phyloP scores from a whole-genome alignment of 2,113 vertebrate genomes.

The Cinclus mexicanus region DNA sequence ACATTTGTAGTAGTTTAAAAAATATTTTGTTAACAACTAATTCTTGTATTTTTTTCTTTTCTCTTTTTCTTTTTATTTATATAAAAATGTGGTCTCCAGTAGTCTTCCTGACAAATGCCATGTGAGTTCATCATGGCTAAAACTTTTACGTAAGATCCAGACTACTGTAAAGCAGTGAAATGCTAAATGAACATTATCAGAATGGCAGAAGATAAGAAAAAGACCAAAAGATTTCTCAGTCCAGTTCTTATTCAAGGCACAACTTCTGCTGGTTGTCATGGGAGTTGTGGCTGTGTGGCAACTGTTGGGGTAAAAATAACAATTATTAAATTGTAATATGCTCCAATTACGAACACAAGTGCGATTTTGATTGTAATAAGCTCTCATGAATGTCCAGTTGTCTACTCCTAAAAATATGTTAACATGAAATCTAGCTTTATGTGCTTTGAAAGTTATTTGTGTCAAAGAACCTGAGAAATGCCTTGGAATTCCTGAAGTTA shows the following conservation, averaged over 20 bases:
- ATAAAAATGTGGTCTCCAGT: not conserved
- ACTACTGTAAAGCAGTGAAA: not conserved
- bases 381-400: not conserved
- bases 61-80: accelerated
- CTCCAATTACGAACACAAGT: not conserved
- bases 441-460: not conserved
- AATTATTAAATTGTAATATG: not conserved
- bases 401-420: not conserved
- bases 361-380: not conserved
- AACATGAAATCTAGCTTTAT: not conserved
- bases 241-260: not conserved
- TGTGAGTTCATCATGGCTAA: not conserved
- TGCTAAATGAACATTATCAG: not conserved
- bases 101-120: not conserved
- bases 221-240: not conserved
- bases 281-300: not conserved
- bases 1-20: not conserved
- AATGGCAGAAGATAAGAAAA: not conserved
- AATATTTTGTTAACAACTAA: not conserved
- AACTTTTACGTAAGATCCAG: not conserved
- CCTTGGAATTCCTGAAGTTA: not conserved
- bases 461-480: not conserved
- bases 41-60: not conserved
- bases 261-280: not conserved
- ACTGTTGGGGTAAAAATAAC: not conserved